Evolutionary conservation across 2,797 vertebrate species (phyloP).

Genomic region (Propithecus deckenii): DNA sequence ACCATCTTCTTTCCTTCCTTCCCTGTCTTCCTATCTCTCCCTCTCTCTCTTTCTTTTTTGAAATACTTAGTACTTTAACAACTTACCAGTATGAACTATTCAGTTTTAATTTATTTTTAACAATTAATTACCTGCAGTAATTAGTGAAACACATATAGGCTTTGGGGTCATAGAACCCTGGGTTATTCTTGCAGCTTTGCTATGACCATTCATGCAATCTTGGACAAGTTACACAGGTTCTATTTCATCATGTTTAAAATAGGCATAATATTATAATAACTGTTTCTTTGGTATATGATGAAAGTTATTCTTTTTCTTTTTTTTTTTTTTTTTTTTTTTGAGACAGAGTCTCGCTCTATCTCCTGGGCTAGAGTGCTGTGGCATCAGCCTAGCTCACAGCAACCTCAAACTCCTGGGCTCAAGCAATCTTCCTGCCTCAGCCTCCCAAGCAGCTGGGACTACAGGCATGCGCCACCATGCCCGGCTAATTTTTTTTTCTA

Average conservation of each 20-base stretch:
- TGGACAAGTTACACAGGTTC: not conserved
- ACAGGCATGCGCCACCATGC: no score
- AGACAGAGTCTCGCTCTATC: no score
- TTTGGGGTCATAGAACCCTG: not conserved
- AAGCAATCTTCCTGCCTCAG: no score
- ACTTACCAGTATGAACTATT: not conserved
- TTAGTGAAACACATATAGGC: not conserved
- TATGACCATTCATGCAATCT: not conserved
- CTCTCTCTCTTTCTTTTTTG: not conserved
- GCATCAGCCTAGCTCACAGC: no score
- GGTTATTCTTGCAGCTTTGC: not conserved
- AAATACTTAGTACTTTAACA: not conserved
- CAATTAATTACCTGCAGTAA: not conserved
- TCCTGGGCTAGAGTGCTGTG: no score
- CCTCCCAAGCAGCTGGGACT: no score
- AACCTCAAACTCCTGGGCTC: no score
- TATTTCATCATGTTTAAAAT: not conserved
- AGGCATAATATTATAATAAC: not conserved
- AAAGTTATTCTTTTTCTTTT: not conserved
- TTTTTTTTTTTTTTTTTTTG: no score
- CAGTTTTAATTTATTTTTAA: slow-evolving; percentile 1
- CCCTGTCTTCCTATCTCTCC: no score
- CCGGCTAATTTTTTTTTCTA: no score
- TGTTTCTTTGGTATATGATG: not conserved
- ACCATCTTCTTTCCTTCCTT: not conserved